These are phyloP conservation scores for Brachyistius frenatus DNA, from an alignment of 2,113 vertebrate genomes.

Conservation along the genomic window DNA sequence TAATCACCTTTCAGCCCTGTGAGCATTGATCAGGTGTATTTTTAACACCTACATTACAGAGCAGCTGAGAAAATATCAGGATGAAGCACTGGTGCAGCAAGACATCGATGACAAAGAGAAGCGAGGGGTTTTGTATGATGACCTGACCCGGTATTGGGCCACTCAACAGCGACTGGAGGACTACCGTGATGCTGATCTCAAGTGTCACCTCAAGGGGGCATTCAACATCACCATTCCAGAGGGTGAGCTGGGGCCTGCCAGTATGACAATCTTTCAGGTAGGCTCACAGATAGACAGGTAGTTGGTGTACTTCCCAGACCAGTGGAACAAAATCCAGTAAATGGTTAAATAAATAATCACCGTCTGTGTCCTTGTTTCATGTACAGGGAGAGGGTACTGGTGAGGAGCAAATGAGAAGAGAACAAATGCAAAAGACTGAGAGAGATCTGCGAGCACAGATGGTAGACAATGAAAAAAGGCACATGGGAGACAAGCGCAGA, in stretches of 20 bases:
- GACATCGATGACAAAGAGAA: conserved; percentile 66
- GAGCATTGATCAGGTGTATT: conserved; percentile 1
- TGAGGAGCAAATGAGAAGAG: conserved; percentile 66
- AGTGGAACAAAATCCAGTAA: conserved; percentile 9
- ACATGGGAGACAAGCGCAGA: conserved; percentile 62
- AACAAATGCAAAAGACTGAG: conserved; percentile 70
- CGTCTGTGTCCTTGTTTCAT: conserved; percentile 24
- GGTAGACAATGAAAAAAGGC: conserved; percentile 66
- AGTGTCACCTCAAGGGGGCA: conserved; percentile 70
- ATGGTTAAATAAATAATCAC: conserved; percentile 4
- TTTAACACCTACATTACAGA: conserved; percentile 62
- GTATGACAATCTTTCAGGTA: conserved; percentile 84
- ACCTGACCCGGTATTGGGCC: conserved; percentile 69
- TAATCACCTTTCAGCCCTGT: not conserved
- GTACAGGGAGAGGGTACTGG: conserved; percentile 78
- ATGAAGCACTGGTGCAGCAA: conserved; percentile 63
- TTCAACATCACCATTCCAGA: conserved; percentile 59
- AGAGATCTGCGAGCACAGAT: conserved; percentile 75
- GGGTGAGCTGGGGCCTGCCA: conserved; percentile 78
- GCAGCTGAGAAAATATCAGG: conserved; percentile 57
- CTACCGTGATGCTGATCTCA: conserved; percentile 78
- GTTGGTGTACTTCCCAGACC: conserved; percentile 8
- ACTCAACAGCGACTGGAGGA: conserved; percentile 74
- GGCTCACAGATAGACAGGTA: not conserved
- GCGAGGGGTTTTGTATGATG: conserved; percentile 50